Evolutionary conservation across 2,888 invertebrate genomes (phyloP), one percentile per base, ranked within the genome.

Genomic region (Serrognathus titanus): DNA sequence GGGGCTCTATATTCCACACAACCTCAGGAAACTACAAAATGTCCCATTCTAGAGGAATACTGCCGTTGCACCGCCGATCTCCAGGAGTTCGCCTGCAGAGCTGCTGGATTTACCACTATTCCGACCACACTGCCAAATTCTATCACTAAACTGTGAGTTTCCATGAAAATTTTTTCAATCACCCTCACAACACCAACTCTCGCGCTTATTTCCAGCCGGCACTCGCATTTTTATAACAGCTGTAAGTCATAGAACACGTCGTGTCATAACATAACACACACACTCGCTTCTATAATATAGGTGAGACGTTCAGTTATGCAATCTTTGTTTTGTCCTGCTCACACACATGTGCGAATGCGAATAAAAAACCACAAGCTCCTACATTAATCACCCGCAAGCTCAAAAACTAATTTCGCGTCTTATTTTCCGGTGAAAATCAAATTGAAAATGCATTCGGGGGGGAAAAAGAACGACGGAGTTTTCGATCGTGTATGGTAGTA

Each of bases 61-160:
- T 72, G 72, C 57, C 67, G 67, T 38, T 72, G 72, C 64, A 67
- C 64, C 56, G 58, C 65, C 40, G 68, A 71, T 55, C 63, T 65
- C 58, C 66, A 66, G 59, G 73, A 73, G 58, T 69, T 70, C 62
- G 60, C 62, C 53, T 73, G 73, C 63, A 61, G 66, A 50, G 67
- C 69, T 9, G 71, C 70, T 13, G 71, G 69, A 58, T 70, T 73
- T 61, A 69, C 69, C 12, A 56, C 57, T 41, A 65, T 73, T 46
- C 72, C 73, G 37, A 51, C 61, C 38, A 60, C 66, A 47, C 61
- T 72, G 56, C 72, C 72, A 10, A 61, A 64, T 49, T 63, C 66
- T 48, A 63, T 72, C 53, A 66, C 64, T 59, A 72, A 72, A 69
- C 65, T 72, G 72, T 72, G 63, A 72, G 72, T 71, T 38, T 41